Percentiles rank a stretch among this genome's conserved stretches.
These are phyloP conservation scores for Neuroscelio doddi DNA, from an alignment of 2,888 invertebrate genomes.

Conservation along the genomic window DNA sequence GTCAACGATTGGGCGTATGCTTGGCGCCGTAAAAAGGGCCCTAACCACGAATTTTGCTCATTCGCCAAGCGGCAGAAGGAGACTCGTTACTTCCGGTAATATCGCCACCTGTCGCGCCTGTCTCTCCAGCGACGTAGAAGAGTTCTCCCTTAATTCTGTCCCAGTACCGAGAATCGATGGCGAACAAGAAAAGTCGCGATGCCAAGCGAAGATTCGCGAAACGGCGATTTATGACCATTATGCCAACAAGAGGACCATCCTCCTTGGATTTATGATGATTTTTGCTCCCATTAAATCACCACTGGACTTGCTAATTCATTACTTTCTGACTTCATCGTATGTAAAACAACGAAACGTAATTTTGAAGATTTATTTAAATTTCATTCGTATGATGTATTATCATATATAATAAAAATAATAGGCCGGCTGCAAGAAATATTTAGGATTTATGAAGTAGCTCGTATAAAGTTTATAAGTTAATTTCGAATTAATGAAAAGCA, in stretches of 20 bases:
- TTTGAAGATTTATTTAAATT: no score
- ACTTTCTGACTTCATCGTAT: conserved; percentile 15
- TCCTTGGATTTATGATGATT: conserved; percentile 40
- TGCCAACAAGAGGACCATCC: conserved; percentile 43
- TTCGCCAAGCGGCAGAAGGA: conserved; percentile 40
- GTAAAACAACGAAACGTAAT: conserved; percentile 3
- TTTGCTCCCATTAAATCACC: conserved; percentile 32
- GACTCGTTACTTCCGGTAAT: conserved; percentile 53
- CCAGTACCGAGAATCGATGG: conserved; percentile 33
- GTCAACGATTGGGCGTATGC: conserved; percentile 15
- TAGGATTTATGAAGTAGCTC: no score
- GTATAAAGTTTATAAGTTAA: no score
- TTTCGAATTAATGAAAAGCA: no score
- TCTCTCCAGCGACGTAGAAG: conserved; percentile 27
- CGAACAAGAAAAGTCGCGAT: conserved; percentile 34
- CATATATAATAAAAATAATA: no score
- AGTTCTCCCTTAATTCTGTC: conserved; percentile 29
- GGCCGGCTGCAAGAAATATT: no score
- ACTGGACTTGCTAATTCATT: background rate
- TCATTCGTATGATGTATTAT: no score
- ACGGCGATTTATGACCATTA: conserved; percentile 41
- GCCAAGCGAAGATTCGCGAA: conserved; percentile 39
- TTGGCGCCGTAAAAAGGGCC: conserved; percentile 47
- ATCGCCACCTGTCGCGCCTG: conserved; percentile 55
- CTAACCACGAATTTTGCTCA: conserved; percentile 56